Base-by-base conservation (phyloP, 2,888 invertebrate genomes). In the Maniola hyperantus region DNA sequence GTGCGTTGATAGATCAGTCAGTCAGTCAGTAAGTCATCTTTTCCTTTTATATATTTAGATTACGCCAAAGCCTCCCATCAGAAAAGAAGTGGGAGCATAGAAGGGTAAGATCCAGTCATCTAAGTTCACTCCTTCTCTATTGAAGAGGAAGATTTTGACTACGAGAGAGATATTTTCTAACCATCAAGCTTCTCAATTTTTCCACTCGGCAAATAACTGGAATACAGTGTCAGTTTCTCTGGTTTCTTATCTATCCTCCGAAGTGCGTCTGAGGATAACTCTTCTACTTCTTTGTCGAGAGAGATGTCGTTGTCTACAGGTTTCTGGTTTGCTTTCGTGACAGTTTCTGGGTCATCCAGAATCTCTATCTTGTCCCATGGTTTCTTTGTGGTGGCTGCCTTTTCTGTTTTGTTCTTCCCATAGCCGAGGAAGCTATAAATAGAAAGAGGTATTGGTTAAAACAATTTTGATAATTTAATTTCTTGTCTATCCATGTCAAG, bases 381-480 rank as follows among this genome's bases (percentile, higher is more conserved):
- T 61, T 73, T 74, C 62, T 79, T 84, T 1, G 83, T 81, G 0
- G 79, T 77, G 1, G 75, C 67, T 54, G 73, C 33, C 64, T 67
- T 65, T 42, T 75, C 77, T 0, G 79, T 76, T 65, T 75, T 79
- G 60, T 77, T 83, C 18, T 75, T 82, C 5, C 73, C 72, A 50
- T 84, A 77, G 48, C 88, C 88, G 1, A 91, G 77, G 69, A 91
- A 88, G 58, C 91, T 91, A 83, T 1, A 77, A 82, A 67, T 11
- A 11, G 33, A 13, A 61, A 68, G 39, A 26, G 15, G n/a, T 39
- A 39, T 11, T 42, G 1, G 4, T 2, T 26, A 26, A 26, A 26
- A 26, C 26, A 26, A 26, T 26, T 26, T 26, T 26, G 26, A 2
- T 26, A 26, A 26, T 26, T 26, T 26, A 26, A 26, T 26, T 26